Percentiles rank a stretch among this genome's conserved stretches.
These are phyloP conservation scores for Hiodon tergisus DNA, from an alignment of 2,113 vertebrate species.

Conservation along the genomic window DNA sequence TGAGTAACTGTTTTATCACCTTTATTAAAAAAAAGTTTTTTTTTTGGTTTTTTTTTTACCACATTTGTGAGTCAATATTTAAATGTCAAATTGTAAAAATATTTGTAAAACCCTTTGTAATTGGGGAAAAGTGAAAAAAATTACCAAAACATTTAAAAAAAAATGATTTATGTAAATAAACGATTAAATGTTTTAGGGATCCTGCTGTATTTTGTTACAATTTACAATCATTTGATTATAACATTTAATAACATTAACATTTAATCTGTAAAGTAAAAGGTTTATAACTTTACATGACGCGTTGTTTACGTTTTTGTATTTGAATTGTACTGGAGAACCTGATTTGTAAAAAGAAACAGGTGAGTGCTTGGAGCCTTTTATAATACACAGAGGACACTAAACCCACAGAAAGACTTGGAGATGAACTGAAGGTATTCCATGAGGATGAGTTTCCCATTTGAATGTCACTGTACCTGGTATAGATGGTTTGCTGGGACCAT, in stretches of 20 bases:
- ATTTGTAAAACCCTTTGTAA: neutral
- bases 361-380: slow-evolving; percentile 45
- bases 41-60: neutral
- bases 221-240: neutral
- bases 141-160: too few relatives aligned
- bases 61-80: neutral
- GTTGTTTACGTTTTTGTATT: neutral
- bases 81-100: neutral
- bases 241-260: neutral
- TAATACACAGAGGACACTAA: slow-evolving; percentile 49
- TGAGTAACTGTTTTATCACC: neutral
- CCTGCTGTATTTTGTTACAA: neutral
- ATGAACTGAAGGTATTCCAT: slow-evolving; percentile 49
- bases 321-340: neutral
- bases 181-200: too few relatives aligned
- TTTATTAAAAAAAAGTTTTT: neutral
- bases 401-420: slow-evolving; percentile 54
- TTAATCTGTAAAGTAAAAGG: neutral
- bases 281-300: too few relatives aligned
- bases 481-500: slow-evolving; percentile 50
- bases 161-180: too few relatives aligned
- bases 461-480: slow-evolving; percentile 57
- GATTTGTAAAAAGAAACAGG: slow-evolving; percentile 20
- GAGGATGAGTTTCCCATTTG: slow-evolving; percentile 50
- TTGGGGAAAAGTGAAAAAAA: too few relatives aligned